Evolutionary conservation across 2,888 invertebrate species (phyloP), one percentile per base, ranked within the genome.

Genomic region (Drosophila setosimentum): DNA sequence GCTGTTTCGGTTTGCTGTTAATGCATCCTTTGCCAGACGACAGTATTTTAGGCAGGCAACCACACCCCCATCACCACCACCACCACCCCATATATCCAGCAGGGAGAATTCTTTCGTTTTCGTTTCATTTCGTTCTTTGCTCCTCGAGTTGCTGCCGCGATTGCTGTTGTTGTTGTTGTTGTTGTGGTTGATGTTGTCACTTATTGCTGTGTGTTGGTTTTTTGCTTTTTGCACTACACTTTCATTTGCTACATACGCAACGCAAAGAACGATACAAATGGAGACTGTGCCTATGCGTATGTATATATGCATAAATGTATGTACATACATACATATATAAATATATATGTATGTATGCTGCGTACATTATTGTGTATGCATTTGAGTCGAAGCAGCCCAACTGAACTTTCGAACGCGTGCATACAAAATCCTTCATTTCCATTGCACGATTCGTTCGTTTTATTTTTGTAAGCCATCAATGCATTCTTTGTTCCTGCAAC

Each of bases 1-100:
- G 55, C 62, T 68, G 67, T 50, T 68, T 58, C 54, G 48, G 45
- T 42, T 51, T 70, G 49, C 18, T 69, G 54, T 65, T 62, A 58
- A 57, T 79, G 63, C 65, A 88, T 73, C 80, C 71, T 71, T 71
- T 70, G 59, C 48, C 64, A 74, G 70, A 69, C 70, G 51, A 70
- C 45, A 42, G 60, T 51, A 76, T 60, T 76, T 64, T 57, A 40
- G 27, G 54, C 55, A 29, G 18, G 37, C n/a, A 37, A 64, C 57
- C 61, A 63, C 50, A 40, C 48, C 32, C 45, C 50, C 33, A n/a
- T n/a, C 53, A 29, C 50, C 40, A 53, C 6, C 48, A 33, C 29
- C 40, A 27, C 54, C 69, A 68, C 27, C 64, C 75, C 70, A 65
- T 57, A 42, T 54, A 57, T 58, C 40, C 51, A 29, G 70, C 54